Percentiles rank a stretch among this genome's conserved stretches.
These are phyloP conservation scores for Mus musculus DNA, from an alignment of 2,113 vertebrate species.

Conservation along the genomic window GRCm39 chr4:32515501-32516000, in stretches of 20 bases:
- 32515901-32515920: not conserved
- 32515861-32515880: not conserved
- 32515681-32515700: constrained; percentile 13
- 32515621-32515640: constrained; percentile 38
- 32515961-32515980: not conserved
- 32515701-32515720: not conserved
- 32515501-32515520: not conserved
- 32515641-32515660: not conserved
- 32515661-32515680: constrained; percentile 8
- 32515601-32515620: not conserved
- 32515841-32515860: not conserved
- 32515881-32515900: not conserved
- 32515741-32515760: not conserved
- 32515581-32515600: not conserved
- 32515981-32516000: not conserved
- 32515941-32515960: constrained; percentile 21
- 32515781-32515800: not conserved
- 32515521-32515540: not conserved
- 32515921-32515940: constrained; percentile 28
- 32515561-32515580: not conserved
- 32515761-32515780: constrained; percentile 1
- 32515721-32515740: not conserved
- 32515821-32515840: not conserved
- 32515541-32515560: not conserved
- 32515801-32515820: not conserved